Conservation (phyloP, 2,797 vertebrate species). For the Catamblyrhynchus diadema region DNA sequence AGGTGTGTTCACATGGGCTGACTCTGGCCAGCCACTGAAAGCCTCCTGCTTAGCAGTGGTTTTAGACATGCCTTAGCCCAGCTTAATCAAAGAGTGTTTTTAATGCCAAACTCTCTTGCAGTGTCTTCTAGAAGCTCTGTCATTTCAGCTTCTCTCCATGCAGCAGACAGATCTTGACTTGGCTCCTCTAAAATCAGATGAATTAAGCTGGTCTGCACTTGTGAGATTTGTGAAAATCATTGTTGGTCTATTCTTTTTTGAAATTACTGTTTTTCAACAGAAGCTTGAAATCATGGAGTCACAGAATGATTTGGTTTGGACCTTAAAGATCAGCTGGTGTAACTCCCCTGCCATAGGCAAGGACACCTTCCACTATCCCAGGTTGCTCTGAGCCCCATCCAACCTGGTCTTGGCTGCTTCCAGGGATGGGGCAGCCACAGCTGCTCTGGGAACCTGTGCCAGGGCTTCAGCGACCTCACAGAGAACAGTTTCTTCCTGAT, state of each 20-base stretch:
- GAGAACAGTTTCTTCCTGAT: rapidly evolving
- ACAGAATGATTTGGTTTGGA: neutral
- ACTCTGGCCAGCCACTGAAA: neutral
- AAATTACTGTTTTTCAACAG: neutral
- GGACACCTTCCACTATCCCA: neutral
- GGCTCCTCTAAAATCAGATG: neutral
- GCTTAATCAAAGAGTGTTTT: neutral
- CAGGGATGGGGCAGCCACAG: neutral
- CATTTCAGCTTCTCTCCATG: neutral
- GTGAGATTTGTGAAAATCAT: neutral
- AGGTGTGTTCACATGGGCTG: conserved; percentile 69
- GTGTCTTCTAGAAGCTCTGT: neutral
- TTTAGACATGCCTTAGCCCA: neutral
- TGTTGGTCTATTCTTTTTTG: neutral
- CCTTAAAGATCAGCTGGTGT: neutral
- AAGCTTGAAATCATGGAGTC: neutral
- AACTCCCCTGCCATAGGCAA: neutral
- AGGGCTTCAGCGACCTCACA: neutral
- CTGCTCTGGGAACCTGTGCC: neutral
- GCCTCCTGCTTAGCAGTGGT: neutral
- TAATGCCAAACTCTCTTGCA: neutral
- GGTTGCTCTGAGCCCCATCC: neutral
- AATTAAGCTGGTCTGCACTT: neutral
- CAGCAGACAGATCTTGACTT: neutral
- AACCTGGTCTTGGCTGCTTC: rapidly evolving